Evolutionary conservation across 2,113 vertebrate species (phyloP), one percentile per base, ranked within the genome.

Genomic region (Dasyprocta punctata): DNA sequence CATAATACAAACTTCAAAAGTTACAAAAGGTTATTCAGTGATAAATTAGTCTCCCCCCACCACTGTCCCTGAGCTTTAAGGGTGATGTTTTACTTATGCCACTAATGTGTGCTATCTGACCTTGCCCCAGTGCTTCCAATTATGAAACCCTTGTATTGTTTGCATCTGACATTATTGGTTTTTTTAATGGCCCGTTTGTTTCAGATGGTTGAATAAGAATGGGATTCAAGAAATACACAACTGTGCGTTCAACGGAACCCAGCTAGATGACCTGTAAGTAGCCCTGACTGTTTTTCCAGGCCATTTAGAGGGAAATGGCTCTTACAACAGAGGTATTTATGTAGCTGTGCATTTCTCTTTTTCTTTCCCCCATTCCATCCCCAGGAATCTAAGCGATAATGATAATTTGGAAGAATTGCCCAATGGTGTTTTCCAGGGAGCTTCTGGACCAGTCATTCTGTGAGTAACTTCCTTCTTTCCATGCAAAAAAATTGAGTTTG

Each of bases 211-310:
- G 97, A 99, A 98, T 98, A 99, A 99, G 98, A 99, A 99, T 94
- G 99, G 99, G 97, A 99, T 99, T 98, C 98, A 96, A 98, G 98
- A 99, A 98, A 99, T 99, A 98, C 99, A 99, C 90, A 99, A 99
- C 97, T 98, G 99, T 96, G 99, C 99, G 82, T 99, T 99, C 98
- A 99, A 99, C 58, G 99, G 99, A 98, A 99, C 99, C 95, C 99
- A 98, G 97, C 99, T 99, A 97, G 98, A 99, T 96, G 99, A 99
- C 94, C 98, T 99, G 99, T 99, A 98, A 98, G 97, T 99, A 98
- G 96, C 94, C 97, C 78, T 90, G 26, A 81, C 97, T 41, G 73
- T 81, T 97, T 97, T 88, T 97, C 91, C 92, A 97, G 94, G 94
- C 47, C 54, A 67, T 97, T 96, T 73, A 73, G 54, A 97, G 89